phyloP scores from a whole-genome alignment of 2,797 vertebrate genomes.

The Caiman crocodilus region DNA sequence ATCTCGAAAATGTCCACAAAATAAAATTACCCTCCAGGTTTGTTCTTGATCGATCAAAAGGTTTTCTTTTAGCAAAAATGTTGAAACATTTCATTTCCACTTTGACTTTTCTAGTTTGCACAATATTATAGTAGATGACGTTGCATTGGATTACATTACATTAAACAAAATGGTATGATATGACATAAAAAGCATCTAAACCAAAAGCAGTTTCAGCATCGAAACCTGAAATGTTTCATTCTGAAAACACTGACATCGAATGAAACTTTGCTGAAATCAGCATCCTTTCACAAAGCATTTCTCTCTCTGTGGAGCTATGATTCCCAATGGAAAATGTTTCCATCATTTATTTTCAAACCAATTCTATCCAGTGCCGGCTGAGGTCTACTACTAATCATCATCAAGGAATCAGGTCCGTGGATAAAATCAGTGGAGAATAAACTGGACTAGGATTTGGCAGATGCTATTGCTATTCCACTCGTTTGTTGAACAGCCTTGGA shows the following conservation, averaged over 20 bases:
- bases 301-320: neutral
- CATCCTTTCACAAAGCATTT: conserved; percentile 32
- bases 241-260: conserved; percentile 17
- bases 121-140: neutral
- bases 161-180: conserved; percentile 54
- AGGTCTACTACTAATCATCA: neutral
- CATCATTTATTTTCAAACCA: neutral
- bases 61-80: conserved; percentile 70
- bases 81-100: conserved; percentile 69
- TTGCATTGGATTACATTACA: neutral
- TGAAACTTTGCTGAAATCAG: conserved; percentile 6
- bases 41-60: conserved; percentile 48
- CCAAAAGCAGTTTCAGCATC: conserved; percentile 44
- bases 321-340: neutral
- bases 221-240: conserved; percentile 17
- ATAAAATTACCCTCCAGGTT: too few species aligned
- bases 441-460: neutral
- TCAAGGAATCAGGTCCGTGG: fast-evolving
- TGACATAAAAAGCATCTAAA: neutral
- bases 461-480: neutral
- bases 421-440: neutral
- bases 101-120: conserved; percentile 25
- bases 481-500: neutral
- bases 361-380: fast-evolving
- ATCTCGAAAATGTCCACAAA: too few species aligned